phyloP scores from a whole-genome alignment of 2,797 vertebrate species.

The Cottoperca gobio region DNA sequence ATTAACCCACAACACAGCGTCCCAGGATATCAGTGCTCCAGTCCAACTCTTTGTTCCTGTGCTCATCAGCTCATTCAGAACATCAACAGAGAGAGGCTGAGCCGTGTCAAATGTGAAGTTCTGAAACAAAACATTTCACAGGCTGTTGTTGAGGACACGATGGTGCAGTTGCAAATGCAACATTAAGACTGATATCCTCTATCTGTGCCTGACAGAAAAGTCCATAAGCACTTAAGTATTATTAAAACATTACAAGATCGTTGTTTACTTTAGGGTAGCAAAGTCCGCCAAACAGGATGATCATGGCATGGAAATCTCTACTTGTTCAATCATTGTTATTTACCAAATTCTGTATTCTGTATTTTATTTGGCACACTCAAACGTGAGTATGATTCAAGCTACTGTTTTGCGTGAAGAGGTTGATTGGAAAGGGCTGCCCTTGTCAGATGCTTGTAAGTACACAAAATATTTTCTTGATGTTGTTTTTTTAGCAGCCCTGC shows the following conservation, averaged over 20 bases:
- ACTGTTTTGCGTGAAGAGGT: neutral
- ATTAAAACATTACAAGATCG: neutral
- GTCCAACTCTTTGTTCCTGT: slow-evolving; percentile 39
- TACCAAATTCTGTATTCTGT: too few relatives aligned
- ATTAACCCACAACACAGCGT: slow-evolving; percentile 1
- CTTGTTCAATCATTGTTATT: too few relatives aligned
- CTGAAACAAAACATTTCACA: slow-evolving; percentile 24
- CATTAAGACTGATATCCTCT: neutral
- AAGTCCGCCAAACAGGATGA: neutral
- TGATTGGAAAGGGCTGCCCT: neutral
- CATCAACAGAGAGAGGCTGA: slow-evolving; percentile 24
- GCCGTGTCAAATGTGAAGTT: slow-evolving; percentile 29
- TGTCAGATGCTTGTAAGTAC: neutral
- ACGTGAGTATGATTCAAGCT: neutral
- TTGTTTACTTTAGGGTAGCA: neutral
- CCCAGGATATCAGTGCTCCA: slow-evolving; percentile 13
- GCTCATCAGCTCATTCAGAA: slow-evolving; percentile 17
- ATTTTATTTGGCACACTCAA: neutral
- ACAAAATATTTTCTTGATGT: neutral
- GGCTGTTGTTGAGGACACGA: slow-evolving; percentile 3
- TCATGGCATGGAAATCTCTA: neutral
- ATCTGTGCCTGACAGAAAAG: slow-evolving; percentile 17
- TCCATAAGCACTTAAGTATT: neutral
- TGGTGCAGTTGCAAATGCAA: neutral
- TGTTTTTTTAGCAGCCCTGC: fast-evolving